Percentiles rank a stretch among this genome's conserved stretches.
phyloP scores from a whole-genome alignment of 1,140 invertebrate species.

The Atta texana region DNA sequence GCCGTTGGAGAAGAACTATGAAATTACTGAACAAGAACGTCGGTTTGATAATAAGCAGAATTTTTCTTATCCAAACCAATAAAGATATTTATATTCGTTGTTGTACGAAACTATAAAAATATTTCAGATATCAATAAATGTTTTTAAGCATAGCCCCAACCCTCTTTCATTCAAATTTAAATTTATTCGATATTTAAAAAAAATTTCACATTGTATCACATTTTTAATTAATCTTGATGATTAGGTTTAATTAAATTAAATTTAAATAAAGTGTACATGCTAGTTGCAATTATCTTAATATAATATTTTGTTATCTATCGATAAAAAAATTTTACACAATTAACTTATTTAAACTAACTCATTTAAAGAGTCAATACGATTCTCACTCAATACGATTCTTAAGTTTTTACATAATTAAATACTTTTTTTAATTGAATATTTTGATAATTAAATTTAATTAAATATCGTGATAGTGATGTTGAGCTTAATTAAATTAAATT shows the following conservation, averaged over 20 bases:
- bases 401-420: background rate
- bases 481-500: slow-evolving; percentile 15
- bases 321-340: background rate
- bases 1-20: background rate
- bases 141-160: background rate
- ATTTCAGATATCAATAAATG: background rate
- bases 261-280: background rate
- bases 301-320: background rate
- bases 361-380: background rate
- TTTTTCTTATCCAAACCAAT: background rate
- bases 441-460: background rate
- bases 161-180: background rate
- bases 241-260: background rate
- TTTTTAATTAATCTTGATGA: background rate
- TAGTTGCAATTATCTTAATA: background rate
- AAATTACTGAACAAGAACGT: background rate
- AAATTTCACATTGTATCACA: background rate
- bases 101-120: background rate
- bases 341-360: no score
- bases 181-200: background rate
- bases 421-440: background rate
- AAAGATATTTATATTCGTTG: background rate
- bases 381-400: background rate
- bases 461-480: background rate
- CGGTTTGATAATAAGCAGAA: background rate